Base-by-base conservation (phyloP, 2,797 vertebrate genomes). In the Sciurus carolinensis region DNA sequence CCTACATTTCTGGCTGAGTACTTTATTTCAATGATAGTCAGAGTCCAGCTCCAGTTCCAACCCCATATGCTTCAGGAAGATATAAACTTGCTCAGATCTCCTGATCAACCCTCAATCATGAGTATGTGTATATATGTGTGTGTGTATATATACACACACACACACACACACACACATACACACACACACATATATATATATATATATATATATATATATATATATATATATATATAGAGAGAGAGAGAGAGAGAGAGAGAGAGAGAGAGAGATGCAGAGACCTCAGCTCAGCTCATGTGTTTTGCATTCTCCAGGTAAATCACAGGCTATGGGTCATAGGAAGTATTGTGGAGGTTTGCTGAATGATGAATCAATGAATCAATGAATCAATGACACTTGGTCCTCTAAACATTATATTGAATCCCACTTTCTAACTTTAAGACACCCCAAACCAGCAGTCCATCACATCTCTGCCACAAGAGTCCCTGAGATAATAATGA, bases 1-100 rank as follows among this genome's bases (percentile, higher is more conserved):
- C 33, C 59, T 2, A 18, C 47, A 12, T 24, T 7, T 62, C 50
- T 11, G 18, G 11, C 26, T 50, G 1, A 0, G 6, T 2, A 0
- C 18, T 26, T 83, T 24, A 22, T 33, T n/a, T 28, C 8, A 28
- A 75, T 2, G 30, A 47, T 1, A 9, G 87, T 24, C 47, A 50
- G 20, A 20, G 52, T n/a, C 54, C 52, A 66, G n/a, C 5, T 36
- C 54, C 52, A 66, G 30, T 3, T 36, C 67, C 4, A 1, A 30
- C 6, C 17, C 47, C 69, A 36, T 1, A 10, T 8, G 10, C 64
- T 87, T 66, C 36, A 20, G 39, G 36, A 71, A 89, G 22, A 28
- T 13, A 39, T 1, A 26, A 82, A 28, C 28, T 7, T 5, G 22
- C 52, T 30, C 30, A 8, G 20, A 5, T 8, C 26, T 54, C 62